phyloP scores from a whole-genome alignment of 2,113 vertebrate genomes.

The Pachycephala philippinensis region DNA sequence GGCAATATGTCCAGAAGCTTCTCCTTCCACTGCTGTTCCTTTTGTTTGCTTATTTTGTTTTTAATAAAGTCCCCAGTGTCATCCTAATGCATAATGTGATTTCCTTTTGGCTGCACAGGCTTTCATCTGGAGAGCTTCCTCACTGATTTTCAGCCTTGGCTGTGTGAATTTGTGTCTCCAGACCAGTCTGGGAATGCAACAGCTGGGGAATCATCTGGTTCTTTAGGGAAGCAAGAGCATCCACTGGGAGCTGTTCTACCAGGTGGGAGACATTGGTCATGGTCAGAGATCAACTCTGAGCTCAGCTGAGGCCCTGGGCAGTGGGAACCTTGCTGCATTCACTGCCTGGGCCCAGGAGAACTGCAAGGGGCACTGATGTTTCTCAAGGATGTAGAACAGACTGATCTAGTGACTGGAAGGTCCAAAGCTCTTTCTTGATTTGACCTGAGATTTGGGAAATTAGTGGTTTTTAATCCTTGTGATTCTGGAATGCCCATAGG shows the following conservation, averaged over 20 bases:
- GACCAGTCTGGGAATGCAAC: background rate
- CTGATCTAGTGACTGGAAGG: background rate
- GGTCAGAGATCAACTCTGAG: background rate
- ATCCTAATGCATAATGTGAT: background rate
- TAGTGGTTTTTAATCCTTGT: background rate
- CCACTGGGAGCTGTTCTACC: background rate
- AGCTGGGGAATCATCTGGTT: background rate
- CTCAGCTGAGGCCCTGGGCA: background rate
- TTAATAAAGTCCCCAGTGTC: background rate
- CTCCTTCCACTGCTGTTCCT: background rate
- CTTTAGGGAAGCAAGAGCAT: background rate
- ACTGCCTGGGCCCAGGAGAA: background rate
- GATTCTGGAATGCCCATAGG: background rate
- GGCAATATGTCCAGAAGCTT: background rate
- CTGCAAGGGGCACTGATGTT: background rate
- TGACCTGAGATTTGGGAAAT: background rate
- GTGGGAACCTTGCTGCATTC: background rate
- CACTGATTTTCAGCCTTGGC: background rate
- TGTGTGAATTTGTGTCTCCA: background rate
- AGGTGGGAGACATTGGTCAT: background rate
- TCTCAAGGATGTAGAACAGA: background rate
- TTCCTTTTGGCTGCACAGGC: background rate
- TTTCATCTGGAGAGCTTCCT: background rate
- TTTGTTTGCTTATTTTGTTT: background rate
- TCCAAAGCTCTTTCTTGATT: background rate